Base-by-base conservation (phyloP, 2,797 vertebrate genomes). In the Coilia nasus region DNA sequence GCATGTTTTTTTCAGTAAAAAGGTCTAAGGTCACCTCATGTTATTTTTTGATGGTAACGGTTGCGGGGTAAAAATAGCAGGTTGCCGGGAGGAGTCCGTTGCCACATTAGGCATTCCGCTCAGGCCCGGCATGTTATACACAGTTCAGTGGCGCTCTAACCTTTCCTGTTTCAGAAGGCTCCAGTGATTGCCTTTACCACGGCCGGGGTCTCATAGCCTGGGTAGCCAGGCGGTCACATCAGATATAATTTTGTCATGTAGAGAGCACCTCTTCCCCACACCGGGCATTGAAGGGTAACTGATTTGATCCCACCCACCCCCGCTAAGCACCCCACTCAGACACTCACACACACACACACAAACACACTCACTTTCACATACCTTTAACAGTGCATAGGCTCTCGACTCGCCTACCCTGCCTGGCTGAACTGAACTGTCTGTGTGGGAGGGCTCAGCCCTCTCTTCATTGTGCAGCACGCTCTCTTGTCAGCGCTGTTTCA, bases 231-330 rank as follows among this genome's bases (percentile, higher is more conserved):
- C 64, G 83, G 83, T 83, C 67, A 88, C 83, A 87, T 89, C 89
- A 88, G 81, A 91, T 89, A 90, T 89, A 84, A 87, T 88, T 89
- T 90, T 86, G 88, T 87, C 88, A 90, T 89, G 87, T 89, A 88
- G 88, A 87, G 80, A 87, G 83, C 28, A 81, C 64, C 59, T 83
- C 60, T 47, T 84, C 82, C 86, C 28, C 83, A 82, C 81, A 88
- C 83, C 75, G 82, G 83, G 83, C 86, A 81, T 85, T 85, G 82
- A 23, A 84, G 89, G 87, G 88, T 90, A 91, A 91, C 84, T 83
- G 86, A 84, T 87, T 85, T 90, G 87, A 88, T 89, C 90, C 86
- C 84, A 82, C 57, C 15, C 71, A 19, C 19, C 14, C 31, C 71
- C 35, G 12, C 15, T 14, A 9, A 54, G 50, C 14, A 54, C 50